Evolutionary conservation across 1,140 invertebrate genomes (phyloP), one percentile per base, ranked within the genome.

Genomic region (Muscidifurax raptorellus): DNA sequence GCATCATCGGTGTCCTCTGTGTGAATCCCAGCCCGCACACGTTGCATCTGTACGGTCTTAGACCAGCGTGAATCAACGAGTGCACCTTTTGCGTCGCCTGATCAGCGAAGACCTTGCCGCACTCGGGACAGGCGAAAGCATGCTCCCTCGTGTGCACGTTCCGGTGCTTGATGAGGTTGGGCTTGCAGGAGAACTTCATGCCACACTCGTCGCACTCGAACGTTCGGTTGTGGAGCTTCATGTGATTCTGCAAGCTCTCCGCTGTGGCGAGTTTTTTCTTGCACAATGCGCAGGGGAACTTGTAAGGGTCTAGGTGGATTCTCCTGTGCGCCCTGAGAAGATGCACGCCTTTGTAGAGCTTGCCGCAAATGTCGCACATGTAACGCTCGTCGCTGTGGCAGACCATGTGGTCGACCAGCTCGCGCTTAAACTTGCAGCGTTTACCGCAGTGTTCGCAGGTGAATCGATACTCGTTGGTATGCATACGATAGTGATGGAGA

Each of bases 331-430:
- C 92, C 2, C 91, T 86, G 0, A 94, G 86, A 82, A 93, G 94
- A 77, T 93, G 92, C 0, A 91, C 92, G n/a, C 93, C 93, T 9
- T 92, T 92, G 87, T 94, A 94, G 4, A 91, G 91, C 76, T 94
- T 94, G 28, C 93, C 94, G 83, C 94, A 94, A 13, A 93, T 90
- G 74, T 95, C 94, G 88, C 96, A 97, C 0, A 95, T 94, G 86
- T 95, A 95, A 15, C 96, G 96, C 79, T 96, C 96, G 85, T 96
- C 95, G 0, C 96, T 96, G 0, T 95, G 95, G 86, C 97, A 96
- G 30, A 96, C 96, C 28, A 94, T 88, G 64, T 94, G 94, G 87
- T 94, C 92, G 71, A 91, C 88, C 7, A 94, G 91, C 30, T 93
- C 88, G 0, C 90, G 90, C 18, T 91, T 90, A 18, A 93, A 91